Evolutionary conservation across 2,113 vertebrate genomes (phyloP).

Genomic region (Xiphias gladius): DNA sequence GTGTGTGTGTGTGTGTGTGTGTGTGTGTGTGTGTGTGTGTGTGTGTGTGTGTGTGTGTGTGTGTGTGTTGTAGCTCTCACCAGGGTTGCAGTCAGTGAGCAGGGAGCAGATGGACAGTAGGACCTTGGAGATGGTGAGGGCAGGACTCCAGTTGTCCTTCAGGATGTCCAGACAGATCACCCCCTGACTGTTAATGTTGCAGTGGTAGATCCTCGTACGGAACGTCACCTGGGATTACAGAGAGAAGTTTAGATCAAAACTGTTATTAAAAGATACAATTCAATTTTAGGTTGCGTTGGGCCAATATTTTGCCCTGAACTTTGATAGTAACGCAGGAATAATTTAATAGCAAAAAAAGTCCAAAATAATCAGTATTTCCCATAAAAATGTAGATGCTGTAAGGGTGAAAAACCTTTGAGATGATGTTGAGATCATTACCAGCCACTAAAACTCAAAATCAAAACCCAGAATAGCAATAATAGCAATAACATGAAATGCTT

Average conservation of each 20-base stretch:
- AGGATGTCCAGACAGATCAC: slow-evolving; percentile 97
- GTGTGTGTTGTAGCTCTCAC: slow-evolving; percentile 79
- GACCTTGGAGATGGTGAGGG: slow-evolving; percentile 94
- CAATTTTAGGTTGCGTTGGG: neutral
- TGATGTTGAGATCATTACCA: too few relatives aligned
- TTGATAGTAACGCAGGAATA: neutral
- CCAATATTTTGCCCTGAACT: neutral
- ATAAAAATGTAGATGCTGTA: neutral
- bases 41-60: slow-evolving; percentile 31
- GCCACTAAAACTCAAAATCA: too few relatives aligned
- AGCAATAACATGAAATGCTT: too few relatives aligned
- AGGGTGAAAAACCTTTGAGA: neutral
- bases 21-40: slow-evolving; percentile 7
- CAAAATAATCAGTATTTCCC: neutral
- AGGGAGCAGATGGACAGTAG: slow-evolving; percentile 96
- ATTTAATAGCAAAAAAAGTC: neutral
- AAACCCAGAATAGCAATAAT: too few relatives aligned
- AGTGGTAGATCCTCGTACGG: slow-evolving; percentile 96
- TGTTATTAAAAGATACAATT: neutral
- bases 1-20: slow-evolving; percentile 13
- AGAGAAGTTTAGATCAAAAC: neutral
- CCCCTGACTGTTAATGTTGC: slow-evolving; percentile 96
- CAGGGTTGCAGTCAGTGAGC: slow-evolving; percentile 95
- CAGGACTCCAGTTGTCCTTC: slow-evolving; percentile 96
- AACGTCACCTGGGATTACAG: slow-evolving; percentile 89